Conservation (phyloP, 2,797 vertebrate genomes). For the Rhadinocentrus ornatus region DNA sequence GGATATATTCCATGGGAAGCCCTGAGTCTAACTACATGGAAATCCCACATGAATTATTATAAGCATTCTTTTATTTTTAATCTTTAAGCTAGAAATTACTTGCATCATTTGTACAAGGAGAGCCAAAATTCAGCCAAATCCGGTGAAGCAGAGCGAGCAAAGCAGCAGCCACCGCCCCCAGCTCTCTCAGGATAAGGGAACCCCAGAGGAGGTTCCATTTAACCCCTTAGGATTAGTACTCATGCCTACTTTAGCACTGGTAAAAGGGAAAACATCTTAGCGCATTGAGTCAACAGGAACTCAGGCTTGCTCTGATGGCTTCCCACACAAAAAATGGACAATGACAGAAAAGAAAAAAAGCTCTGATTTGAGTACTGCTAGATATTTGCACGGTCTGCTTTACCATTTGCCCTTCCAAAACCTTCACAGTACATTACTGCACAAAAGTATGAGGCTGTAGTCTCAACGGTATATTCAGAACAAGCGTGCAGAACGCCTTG, state of each 20-base stretch:
- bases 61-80: slow-evolving; percentile 3
- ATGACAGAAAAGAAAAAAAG: slow-evolving; percentile 56
- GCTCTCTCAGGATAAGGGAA: slow-evolving; percentile 75
- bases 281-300: slow-evolving; percentile 75
- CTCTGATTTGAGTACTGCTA: slow-evolving; percentile 54
- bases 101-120: slow-evolving; percentile 49
- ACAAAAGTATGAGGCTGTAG: slow-evolving; percentile 51
- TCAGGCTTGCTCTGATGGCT: slow-evolving; percentile 64
- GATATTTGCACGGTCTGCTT: slow-evolving; percentile 61
- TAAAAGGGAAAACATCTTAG: slow-evolving; percentile 79
- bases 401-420: slow-evolving; percentile 63
- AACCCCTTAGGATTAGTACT: slow-evolving; percentile 84
- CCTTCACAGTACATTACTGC: slow-evolving; percentile 64
- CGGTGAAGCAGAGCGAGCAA: slow-evolving; percentile 53
- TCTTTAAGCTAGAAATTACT: slow-evolving; percentile 32
- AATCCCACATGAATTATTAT: slow-evolving; percentile 9
- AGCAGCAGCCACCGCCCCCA: slow-evolving; percentile 67
- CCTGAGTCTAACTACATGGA: slow-evolving; percentile 10
- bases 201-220: slow-evolving; percentile 77
- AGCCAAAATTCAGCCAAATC: slow-evolving; percentile 58
- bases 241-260: slow-evolving; percentile 83
- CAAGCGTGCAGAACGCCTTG: slow-evolving; percentile 32
- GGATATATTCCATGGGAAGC: slow-evolving; percentile 24
- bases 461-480: slow-evolving; percentile 57
- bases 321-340: slow-evolving; percentile 76